These are phyloP conservation scores for Hirudo medicinalis DNA, from an alignment of 1,140 invertebrate species.

Conservation along the genomic window DNA sequence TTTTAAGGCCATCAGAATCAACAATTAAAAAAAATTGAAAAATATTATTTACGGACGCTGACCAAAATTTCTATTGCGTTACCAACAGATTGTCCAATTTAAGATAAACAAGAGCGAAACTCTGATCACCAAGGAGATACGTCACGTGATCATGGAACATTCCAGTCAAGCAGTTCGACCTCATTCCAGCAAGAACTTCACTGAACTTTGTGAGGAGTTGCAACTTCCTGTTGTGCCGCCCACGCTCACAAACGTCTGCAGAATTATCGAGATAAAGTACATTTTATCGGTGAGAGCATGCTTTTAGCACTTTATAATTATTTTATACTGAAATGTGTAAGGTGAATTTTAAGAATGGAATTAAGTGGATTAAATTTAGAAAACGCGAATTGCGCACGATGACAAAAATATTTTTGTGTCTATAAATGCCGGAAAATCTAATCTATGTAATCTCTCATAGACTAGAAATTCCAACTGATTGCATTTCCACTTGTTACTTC, in stretches of 20 bases:
- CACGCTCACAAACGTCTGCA: constrained; percentile 58
- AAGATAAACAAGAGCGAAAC: constrained; percentile 66
- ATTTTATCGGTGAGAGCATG: constrained; percentile 53
- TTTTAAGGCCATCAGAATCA: too few relatives aligned
- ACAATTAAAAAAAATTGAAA: too few relatives aligned
- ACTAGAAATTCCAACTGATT: too few relatives aligned
- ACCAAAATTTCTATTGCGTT: too few relatives aligned
- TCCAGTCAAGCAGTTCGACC: constrained; percentile 52
- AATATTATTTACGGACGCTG: too few relatives aligned
- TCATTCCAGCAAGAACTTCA: constrained; percentile 43
- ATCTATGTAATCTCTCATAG: too few relatives aligned
- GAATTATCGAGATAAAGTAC: constrained; percentile 66
- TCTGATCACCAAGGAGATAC: constrained; percentile 57
- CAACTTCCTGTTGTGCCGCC: constrained; percentile 66
- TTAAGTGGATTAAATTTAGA: too few relatives aligned
- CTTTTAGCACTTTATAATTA: neutral
- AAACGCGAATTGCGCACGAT: too few relatives aligned
- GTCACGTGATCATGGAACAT: constrained; percentile 60
- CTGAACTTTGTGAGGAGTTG: constrained; percentile 40
- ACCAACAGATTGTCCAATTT: constrained; percentile 58
- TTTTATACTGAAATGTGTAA: too few relatives aligned
- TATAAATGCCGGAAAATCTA: neutral
- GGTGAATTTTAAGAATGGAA: too few relatives aligned
- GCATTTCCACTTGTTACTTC: neutral
- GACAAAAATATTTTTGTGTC: neutral